Evolutionary conservation across 53 echinoderm and acorn worm genomes (phyloP).

Genomic region (Actinopyga echinites): DNA sequence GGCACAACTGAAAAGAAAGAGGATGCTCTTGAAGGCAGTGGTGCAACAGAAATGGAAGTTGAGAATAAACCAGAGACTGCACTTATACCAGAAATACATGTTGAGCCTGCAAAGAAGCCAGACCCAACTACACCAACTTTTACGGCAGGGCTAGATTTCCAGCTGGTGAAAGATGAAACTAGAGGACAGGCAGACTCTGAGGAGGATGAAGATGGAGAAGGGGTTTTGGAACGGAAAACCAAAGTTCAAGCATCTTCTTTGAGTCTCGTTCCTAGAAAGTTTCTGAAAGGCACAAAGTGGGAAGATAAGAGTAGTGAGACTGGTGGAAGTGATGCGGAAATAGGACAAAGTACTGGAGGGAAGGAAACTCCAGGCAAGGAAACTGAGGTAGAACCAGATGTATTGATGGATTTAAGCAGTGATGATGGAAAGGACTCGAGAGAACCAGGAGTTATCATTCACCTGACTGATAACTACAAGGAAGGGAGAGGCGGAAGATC

Average conservation of each 20-base stretch:
- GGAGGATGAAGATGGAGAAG: background rate
- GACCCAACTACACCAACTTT: background rate
- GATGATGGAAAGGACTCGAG: slow-evolving; percentile 35
- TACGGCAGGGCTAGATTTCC: background rate
- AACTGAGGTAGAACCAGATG: background rate
- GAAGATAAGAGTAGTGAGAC: background rate
- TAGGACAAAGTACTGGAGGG: background rate
- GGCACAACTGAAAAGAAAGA: background rate
- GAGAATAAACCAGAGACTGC: background rate
- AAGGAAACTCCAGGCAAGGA: background rate
- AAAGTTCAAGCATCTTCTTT: slow-evolving; percentile 40
- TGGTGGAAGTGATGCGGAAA: background rate
- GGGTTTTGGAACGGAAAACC: background rate
- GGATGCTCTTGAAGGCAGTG: background rate
- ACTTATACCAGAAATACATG: background rate
- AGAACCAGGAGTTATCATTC: slow-evolving; percentile 32
- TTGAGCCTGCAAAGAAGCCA: background rate
- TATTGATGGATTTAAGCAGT: slow-evolving; percentile 27
- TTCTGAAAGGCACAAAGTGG: slow-evolving; percentile 12
- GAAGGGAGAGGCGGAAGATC: slow-evolving; percentile 11
- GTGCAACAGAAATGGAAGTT: background rate
- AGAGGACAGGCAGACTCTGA: slow-evolving; percentile 24
- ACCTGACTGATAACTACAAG: slow-evolving; percentile 9
- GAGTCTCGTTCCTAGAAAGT: slow-evolving; percentile 26
- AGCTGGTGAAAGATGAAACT: slow-evolving; percentile 23